These are phyloP conservation scores for Lycia hirtaria DNA, from an alignment of 2,888 invertebrate genomes.

Conservation along the genomic window DNA sequence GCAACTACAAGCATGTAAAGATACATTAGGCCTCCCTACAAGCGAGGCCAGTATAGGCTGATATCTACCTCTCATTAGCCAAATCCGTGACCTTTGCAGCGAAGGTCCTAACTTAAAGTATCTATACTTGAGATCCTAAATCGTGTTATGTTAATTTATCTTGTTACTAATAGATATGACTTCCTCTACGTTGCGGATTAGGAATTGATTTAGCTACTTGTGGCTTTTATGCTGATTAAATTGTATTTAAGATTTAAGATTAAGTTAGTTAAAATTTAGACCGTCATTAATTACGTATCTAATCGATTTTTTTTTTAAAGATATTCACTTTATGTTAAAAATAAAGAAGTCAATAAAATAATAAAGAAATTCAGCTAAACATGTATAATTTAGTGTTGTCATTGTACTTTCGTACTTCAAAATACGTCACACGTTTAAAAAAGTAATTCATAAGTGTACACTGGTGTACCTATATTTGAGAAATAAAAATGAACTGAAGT, in stretches of 20 bases:
- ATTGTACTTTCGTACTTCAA: no score
- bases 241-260: not conserved
- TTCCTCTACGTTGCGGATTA: slow-evolving; percentile 22
- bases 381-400: no score
- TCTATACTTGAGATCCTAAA: slow-evolving; percentile 31
- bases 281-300: not conserved
- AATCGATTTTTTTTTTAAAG: no score
- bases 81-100: slow-evolving; percentile 52
- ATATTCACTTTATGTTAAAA: no score
- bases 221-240: not conserved
- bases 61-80: slow-evolving; percentile 40
- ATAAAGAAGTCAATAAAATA: no score
- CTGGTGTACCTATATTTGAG: no score
- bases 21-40: slow-evolving; percentile 23
- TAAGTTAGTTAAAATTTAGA: not conserved
- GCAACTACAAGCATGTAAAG: not conserved
- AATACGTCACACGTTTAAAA: no score
- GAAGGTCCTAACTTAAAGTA: slow-evolving; percentile 39
- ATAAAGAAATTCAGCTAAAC: no score
- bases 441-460: no score
- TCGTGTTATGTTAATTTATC: slow-evolving; percentile 39
- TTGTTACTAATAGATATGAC: slow-evolving; percentile 16
- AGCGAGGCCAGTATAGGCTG: slow-evolving; percentile 29
- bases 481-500: no score
- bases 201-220: slow-evolving; percentile 4